Evolutionary conservation across 2,888 invertebrate species (phyloP), one percentile per base, ranked within the genome.

Genomic region (Parnassius smintheus): DNA sequence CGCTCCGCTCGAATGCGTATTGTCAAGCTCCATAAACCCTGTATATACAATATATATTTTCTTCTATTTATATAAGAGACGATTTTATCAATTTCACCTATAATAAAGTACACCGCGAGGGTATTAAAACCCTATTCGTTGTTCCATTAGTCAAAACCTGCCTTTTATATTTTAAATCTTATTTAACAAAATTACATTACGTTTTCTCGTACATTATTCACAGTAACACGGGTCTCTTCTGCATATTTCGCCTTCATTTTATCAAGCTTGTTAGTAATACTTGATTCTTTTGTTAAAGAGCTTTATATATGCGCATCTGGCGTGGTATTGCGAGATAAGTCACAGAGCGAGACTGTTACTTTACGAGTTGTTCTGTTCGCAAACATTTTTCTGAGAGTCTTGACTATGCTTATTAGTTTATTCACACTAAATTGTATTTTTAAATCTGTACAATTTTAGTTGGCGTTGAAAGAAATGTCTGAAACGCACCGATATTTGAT

Each of bases 201-300:
- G 49, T 44, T 10, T 22, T 22, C 50, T 22, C 22, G 25, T 52
- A 57, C 62, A 25, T 22, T 44, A 50, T 50, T 45, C 56, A 11
- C 41, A 42, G 57, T 53, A 13, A 57, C 42, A 54, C 18, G 13
- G 50, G 44, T 58, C 41, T 18, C 18, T 22, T 41, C 10, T 42
- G 54, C 49, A 55, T 53, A 46, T 54, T 13, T 18, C 42, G 56
- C 25, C 56, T 52, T 22, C 55, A 56, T 56, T 59, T 50, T 54
- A 59, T 63, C 62, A 55, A 55, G 62, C 55, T 63, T 63, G 59
- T 59, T 55, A 63, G 59, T 51, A 55, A 55, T 55, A 55, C 62
- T 59, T 51, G 54, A 59, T 63, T 63, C 59, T 55, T 60, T 62
- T 54, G 61, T 61, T 62, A 46, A 59, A 63, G 10, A 55, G 58